Base-by-base conservation (phyloP, 1,140 invertebrate species). In the Sogatella furcifera region DNA sequence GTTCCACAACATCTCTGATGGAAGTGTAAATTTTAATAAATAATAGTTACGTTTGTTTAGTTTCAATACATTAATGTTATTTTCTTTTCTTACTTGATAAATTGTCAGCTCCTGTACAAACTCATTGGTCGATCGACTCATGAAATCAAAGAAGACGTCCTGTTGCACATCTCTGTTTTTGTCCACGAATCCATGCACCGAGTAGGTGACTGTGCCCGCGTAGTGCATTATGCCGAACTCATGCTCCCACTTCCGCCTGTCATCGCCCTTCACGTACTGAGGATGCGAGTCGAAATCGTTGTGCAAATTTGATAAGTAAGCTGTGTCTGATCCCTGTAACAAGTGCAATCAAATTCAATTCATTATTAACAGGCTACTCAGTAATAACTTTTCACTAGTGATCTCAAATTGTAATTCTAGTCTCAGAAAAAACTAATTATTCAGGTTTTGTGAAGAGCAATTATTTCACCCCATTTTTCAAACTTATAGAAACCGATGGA, bases 101-200 rank as follows among this genome's bases (percentile, higher is more conserved):
- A 80, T 85, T 1, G 88, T 89, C n/a, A 97, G 78, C 65, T 95
- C 89, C 67, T 89, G 81, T 0, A 97, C 87, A 73, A 95, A 95
- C 19, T 85, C 81, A 70, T 94, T 93, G 1, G 80, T 83, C 52
- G 92, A 95, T 34, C 87, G 78, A 14, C 86, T 88, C 79, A 97
- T 86, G 64, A 93, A 85, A 71, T 97, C 92, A 69, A 97, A 95
- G 68, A 97, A 88, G 0, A 94, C 90, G 69, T 97, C 93, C 72
- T 97, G 94, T 70, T 95, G 92, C 0, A 92, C 89, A 69, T 96
- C 91, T 10, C 92, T 78, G 73, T 99, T 99, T 75, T 99, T 99
- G 70, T 98, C 95, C 0, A 99, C 87, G 76, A 99, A 99, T 10
- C 95, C 95, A 60, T 89, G 82, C 6, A 92, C 87, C 22, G 83